Evolutionary conservation across 1,140 invertebrate species (phyloP).

Genomic region (Heterodera schachtii): DNA sequence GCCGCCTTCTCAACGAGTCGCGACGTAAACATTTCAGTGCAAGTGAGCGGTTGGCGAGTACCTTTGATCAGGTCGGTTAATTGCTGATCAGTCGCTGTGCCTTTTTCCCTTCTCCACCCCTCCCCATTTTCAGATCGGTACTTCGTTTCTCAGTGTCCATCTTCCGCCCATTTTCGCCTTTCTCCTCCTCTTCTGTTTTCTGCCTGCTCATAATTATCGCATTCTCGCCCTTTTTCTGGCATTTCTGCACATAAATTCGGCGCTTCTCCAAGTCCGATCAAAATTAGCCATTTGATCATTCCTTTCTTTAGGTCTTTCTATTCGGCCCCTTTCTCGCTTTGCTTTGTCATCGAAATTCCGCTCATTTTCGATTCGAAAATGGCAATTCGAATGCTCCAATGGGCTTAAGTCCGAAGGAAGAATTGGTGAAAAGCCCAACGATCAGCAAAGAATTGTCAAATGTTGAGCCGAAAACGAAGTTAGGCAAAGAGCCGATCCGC

Average conservation of each 20-base stretch:
- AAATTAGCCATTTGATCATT: neutral
- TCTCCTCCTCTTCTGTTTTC: neutral
- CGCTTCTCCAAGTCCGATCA: neutral
- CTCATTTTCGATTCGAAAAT: constrained; percentile 5
- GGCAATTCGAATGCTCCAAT: constrained; percentile 10
- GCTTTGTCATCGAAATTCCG: constrained; percentile 17
- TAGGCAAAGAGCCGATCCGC: neutral
- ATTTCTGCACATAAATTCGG: constrained; percentile 5
- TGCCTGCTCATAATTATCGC: constrained; percentile 10
- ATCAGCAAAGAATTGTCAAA: neutral
- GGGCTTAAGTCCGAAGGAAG: neutral
- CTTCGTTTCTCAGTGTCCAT: constrained; percentile 5
- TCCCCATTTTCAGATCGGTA: neutral
- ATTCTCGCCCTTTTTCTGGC: neutral
- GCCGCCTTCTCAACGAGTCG: constrained; percentile 28
- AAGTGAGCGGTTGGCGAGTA: constrained; percentile 39
- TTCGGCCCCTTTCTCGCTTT: constrained; percentile 17
- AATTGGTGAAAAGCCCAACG: neutral
- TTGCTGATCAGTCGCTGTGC: neutral
- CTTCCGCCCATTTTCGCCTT: constrained; percentile 5
- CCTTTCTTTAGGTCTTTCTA: constrained; percentile 12
- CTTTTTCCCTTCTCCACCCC: neutral
- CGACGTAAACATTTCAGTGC: constrained; percentile 42
- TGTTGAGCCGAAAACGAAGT: constrained; percentile 11
- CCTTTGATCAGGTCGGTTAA: constrained; percentile 41